Conservation (phyloP, 2,888 invertebrate genomes). For the Tachina grossa region DNA sequence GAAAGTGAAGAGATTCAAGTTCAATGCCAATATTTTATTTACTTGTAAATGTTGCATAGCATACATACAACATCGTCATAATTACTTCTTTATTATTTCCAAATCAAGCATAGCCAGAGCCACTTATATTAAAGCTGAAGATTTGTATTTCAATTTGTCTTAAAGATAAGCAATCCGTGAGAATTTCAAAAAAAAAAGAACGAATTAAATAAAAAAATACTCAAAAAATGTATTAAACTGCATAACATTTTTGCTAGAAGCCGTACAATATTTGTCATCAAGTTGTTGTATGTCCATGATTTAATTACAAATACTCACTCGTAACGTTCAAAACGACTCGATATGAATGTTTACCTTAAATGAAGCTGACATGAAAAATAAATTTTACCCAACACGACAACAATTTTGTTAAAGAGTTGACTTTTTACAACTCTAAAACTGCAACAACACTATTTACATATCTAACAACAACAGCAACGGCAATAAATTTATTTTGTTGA, state of each 20-base stretch:
- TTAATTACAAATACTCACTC: constrained; percentile 19
- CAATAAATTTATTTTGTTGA: constrained; percentile 49
- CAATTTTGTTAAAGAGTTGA: constrained; percentile 69
- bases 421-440: constrained; percentile 67
- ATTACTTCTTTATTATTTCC: background rate
- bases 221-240: too few species aligned
- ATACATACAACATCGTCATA: background rate
- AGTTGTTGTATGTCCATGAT: constrained; percentile 30
- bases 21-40: constrained; percentile 55
- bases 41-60: background rate
- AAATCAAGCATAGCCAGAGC: background rate
- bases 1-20: constrained; percentile 69
- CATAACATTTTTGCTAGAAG: too few species aligned
- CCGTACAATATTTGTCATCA: constrained; percentile 46
- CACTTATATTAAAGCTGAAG: background rate
- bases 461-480: background rate
- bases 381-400: constrained; percentile 68
- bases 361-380: constrained; percentile 64
- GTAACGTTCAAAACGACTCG: constrained; percentile 32
- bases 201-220: too few species aligned
- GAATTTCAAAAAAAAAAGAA: too few species aligned
- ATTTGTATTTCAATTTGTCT: too few species aligned
- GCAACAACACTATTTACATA: constrained; percentile 17
- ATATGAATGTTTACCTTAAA: constrained; percentile 65
- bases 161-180: too few species aligned